Conservation (phyloP, 1,140 invertebrate species). For the Drosophila ambigua region DNA sequence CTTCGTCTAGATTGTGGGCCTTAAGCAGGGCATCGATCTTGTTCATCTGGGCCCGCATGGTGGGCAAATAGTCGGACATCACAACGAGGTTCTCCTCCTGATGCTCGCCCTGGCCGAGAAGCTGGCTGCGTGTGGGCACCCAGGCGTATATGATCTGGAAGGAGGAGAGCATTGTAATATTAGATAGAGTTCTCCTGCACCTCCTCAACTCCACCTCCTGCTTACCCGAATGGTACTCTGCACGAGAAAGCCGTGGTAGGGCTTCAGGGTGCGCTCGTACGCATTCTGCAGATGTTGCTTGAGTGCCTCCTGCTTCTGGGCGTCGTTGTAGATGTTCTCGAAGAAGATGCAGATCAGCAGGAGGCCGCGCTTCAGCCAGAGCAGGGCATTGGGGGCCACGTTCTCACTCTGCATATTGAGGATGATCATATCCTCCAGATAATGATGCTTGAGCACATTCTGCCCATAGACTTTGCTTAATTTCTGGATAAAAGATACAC, state of each 20-base stretch:
- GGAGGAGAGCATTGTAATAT: too few species aligned
- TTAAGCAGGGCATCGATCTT: constrained; percentile 69
- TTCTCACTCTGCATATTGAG: constrained; percentile 87
- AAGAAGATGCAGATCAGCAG: constrained; percentile 82
- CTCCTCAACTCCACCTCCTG: not conserved
- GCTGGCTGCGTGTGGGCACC: constrained; percentile 73
- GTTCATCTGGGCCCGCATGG: constrained; percentile 68
- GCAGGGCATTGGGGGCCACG: constrained; percentile 86
- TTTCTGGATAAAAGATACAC: constrained; percentile 85
- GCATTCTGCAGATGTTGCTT: constrained; percentile 76
- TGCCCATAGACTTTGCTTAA: constrained; percentile 85
- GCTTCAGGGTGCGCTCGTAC: constrained; percentile 79
- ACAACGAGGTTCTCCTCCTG: constrained; percentile 74
- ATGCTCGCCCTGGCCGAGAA: constrained; percentile 65
- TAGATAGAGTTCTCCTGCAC: too few species aligned
- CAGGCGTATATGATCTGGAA: constrained; percentile 77
- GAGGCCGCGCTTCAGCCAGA: constrained; percentile 82
- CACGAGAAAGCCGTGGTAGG: constrained; percentile 83
- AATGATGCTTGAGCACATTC: constrained; percentile 85
- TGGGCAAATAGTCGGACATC: constrained; percentile 63
- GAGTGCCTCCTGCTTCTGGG: constrained; percentile 57
- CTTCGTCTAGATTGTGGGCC: constrained; percentile 70
- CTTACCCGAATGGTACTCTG: constrained; percentile 78
- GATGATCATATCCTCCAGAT: constrained; percentile 88
- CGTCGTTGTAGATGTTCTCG: constrained; percentile 78